phyloP scores from a whole-genome alignment of 2,797 vertebrate genomes.

The Hyperoplus immaculatus region DNA sequence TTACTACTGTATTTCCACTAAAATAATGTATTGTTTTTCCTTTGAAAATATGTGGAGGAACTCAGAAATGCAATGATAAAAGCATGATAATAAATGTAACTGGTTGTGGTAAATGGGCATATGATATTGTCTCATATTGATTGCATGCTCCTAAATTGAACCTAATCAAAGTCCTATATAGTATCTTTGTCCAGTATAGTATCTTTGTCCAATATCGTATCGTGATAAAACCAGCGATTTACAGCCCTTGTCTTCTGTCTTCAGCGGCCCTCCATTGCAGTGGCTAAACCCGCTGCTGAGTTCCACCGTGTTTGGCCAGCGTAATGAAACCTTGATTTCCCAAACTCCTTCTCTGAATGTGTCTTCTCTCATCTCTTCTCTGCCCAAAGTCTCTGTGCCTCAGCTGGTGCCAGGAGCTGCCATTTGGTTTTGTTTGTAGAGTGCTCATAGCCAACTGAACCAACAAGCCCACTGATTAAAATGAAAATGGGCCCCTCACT shows the following conservation, averaged over 20 bases:
- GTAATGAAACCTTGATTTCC: slow-evolving; percentile 82
- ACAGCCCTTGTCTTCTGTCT: slow-evolving; percentile 11
- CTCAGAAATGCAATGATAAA: no score
- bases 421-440: slow-evolving; percentile 87
- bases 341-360: slow-evolving; percentile 68
- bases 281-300: slow-evolving; percentile 45
- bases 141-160: no score
- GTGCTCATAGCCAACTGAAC: slow-evolving; percentile 84
- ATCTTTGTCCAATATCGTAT: no score
- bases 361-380: slow-evolving; percentile 69
- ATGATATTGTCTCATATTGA: no score
- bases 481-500: slow-evolving; percentile 78
- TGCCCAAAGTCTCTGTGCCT: slow-evolving; percentile 62
- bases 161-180: no score
- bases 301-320: slow-evolving; percentile 71
- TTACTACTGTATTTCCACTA: no score
- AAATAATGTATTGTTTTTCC: no score
- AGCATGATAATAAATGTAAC: no score
- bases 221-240: no score
- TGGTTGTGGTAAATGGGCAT: no score
- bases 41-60: no score
- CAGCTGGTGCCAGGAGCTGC: slow-evolving; percentile 77
- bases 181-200: no score
- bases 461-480: slow-evolving; percentile 88
- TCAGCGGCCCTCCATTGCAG: slow-evolving; percentile 14